phyloP scores from a whole-genome alignment of 2,113 vertebrate genomes.

The Odocoileus hemionus region DNA sequence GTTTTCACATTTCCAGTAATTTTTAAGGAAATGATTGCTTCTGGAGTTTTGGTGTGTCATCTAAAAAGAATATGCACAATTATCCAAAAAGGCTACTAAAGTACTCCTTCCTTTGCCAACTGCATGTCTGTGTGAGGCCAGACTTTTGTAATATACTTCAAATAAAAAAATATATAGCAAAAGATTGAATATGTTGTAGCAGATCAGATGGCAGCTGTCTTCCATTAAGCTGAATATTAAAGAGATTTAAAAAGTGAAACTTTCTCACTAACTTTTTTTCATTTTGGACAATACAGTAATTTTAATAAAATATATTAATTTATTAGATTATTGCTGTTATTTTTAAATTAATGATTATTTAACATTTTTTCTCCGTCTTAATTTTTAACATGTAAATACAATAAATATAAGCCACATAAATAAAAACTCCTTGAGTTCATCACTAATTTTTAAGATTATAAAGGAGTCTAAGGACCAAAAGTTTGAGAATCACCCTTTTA shows the following conservation, averaged over 20 bases:
- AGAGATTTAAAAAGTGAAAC: not conserved
- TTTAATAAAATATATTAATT: not conserved
- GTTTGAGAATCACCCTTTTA: not conserved
- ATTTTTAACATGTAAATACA: not conserved
- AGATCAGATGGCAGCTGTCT: not conserved
- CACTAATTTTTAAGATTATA: not conserved
- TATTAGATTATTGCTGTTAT: not conserved
- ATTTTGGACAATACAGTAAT: not conserved
- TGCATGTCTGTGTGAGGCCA: not conserved
- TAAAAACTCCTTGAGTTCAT: not conserved
- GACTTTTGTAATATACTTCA: not conserved
- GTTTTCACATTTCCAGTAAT: conserved; percentile 9
- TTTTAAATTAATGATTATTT: not conserved
- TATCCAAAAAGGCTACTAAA: not conserved
- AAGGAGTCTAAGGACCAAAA: not conserved
- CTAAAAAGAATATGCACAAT: not conserved
- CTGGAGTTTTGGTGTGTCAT: not conserved
- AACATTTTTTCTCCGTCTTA: not conserved
- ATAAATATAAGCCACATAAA: not conserved
- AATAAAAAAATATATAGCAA: not conserved
- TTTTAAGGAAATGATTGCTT: not conserved
- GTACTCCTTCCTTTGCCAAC: not conserved
- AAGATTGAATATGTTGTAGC: not conserved
- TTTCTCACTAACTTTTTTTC: not conserved
- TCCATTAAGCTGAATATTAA: not conserved